phyloP scores from a whole-genome alignment of 2,113 vertebrate genomes.

The Patagioenas fasciata region DNA sequence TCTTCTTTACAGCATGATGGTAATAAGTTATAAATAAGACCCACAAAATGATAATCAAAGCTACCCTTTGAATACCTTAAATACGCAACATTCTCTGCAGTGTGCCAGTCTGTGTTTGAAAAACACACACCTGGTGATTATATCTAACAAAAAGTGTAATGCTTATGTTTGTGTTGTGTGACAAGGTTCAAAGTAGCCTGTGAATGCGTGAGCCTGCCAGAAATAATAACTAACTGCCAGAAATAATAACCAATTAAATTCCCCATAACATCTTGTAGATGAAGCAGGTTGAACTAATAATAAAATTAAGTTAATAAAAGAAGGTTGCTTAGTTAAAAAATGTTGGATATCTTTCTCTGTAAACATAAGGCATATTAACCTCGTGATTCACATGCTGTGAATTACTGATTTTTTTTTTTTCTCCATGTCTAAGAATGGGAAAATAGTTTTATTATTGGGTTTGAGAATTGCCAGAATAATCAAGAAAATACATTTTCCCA shows the following conservation, averaged over 20 bases:
- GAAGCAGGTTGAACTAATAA: background rate
- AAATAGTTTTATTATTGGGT: background rate
- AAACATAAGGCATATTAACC: background rate
- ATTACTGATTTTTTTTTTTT: background rate
- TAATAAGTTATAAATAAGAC: background rate
- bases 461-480: background rate
- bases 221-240: background rate
- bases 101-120: background rate
- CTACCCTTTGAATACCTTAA: background rate
- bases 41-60: background rate
- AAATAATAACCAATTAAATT: background rate
- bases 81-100: background rate
- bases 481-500: background rate
- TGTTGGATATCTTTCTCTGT: background rate
- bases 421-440: background rate
- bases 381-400: background rate
- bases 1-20: background rate
- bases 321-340: background rate
- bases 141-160: background rate
- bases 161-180: background rate
- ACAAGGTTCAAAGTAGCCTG: background rate
- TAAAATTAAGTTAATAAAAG: slow-evolving; percentile 1
- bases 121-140: background rate
- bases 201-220: background rate
- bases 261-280: background rate